Conservation (phyloP, 2,888 invertebrate species). For the Cheilosia grossa region DNA sequence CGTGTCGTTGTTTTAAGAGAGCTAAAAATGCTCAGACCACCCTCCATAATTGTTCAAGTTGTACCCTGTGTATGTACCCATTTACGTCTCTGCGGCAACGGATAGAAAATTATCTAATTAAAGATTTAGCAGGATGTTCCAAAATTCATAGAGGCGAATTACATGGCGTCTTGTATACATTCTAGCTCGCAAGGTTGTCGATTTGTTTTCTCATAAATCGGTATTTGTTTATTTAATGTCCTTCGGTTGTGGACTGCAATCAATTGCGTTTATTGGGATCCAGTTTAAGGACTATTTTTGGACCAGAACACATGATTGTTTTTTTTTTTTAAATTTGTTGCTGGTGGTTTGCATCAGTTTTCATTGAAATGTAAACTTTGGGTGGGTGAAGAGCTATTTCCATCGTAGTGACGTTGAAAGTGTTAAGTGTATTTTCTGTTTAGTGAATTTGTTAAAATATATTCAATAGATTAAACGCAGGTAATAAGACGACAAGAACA, state of each 20-base stretch:
- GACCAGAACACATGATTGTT: slow-evolving; percentile 8
- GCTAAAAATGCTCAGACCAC: slow-evolving; percentile 24
- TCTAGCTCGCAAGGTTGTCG: slow-evolving; percentile 51
- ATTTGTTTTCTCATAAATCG: slow-evolving; percentile 56
- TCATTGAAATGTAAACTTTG: too few relatives aligned
- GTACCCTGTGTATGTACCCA: not conserved
- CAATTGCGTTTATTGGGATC: slow-evolving; percentile 47
- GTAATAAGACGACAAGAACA: too few relatives aligned
- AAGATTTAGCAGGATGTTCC: slow-evolving; percentile 50
- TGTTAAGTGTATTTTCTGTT: too few relatives aligned
- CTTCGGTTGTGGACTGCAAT: slow-evolving; percentile 33
- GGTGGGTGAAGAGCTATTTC: too few relatives aligned
- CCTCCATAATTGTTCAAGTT: not conserved
- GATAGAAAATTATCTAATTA: slow-evolving; percentile 58
- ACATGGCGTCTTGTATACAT: slow-evolving; percentile 8
- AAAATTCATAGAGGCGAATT: slow-evolving; percentile 64
- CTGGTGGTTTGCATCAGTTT: too few relatives aligned
- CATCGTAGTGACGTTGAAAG: too few relatives aligned
- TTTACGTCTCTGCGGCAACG: not conserved
- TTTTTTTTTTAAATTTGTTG: not conserved
- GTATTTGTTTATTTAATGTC: not conserved
- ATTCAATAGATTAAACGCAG: too few relatives aligned
- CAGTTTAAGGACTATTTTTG: not conserved
- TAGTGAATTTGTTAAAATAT: too few relatives aligned
- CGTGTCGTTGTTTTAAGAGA: not conserved